phyloP scores from a whole-genome alignment of 53 echinoderm and acorn worm genomes.

The Arbacia lixula region DNA sequence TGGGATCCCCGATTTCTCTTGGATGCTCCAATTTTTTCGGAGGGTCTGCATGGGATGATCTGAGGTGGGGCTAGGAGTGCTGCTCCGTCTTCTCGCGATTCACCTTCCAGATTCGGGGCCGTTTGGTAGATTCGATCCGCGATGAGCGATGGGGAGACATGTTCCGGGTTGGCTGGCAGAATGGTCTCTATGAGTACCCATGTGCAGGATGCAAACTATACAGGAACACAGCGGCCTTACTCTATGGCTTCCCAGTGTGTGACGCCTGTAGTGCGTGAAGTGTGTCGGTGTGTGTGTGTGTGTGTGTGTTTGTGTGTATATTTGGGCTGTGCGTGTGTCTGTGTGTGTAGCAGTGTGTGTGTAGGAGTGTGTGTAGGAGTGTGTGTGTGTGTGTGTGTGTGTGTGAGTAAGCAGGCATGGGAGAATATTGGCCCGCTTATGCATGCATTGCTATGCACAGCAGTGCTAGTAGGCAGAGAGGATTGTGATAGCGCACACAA shows the following conservation, averaged over 20 bases:
- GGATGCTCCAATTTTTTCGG: no score
- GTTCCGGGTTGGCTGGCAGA: no score
- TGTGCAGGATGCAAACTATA: slow-evolving; percentile 8
- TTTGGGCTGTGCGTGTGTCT: slow-evolving; percentile 9
- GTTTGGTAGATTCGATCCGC: no score
- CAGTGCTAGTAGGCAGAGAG: slow-evolving; percentile 2
- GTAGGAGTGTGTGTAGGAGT: slow-evolving; percentile 22
- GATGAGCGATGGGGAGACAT: no score
- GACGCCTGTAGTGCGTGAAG: no score
- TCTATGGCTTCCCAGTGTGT: slow-evolving; percentile 11
- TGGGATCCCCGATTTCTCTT: no score
- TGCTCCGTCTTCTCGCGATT: no score
- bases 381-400: slow-evolving; percentile 30
- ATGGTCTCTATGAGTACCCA: no score
- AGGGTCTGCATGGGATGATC: no score
- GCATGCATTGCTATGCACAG: slow-evolving; percentile 50
- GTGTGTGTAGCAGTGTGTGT: slow-evolving; percentile 1
- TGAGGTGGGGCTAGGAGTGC: no score
- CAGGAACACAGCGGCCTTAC: slow-evolving; percentile 20
- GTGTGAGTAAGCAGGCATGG: neutral
- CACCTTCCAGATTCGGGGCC: no score
- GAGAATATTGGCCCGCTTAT: slow-evolving; percentile 46
- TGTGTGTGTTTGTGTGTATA: slow-evolving; percentile 5
- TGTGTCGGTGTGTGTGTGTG: slow-evolving; percentile 21
- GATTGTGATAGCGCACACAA: slow-evolving; percentile 20